Percentiles rank a stretch among this genome's conserved stretches.
phyloP scores from a whole-genome alignment of 2,888 invertebrate species.

The Dolichopus griseipennis region DNA sequence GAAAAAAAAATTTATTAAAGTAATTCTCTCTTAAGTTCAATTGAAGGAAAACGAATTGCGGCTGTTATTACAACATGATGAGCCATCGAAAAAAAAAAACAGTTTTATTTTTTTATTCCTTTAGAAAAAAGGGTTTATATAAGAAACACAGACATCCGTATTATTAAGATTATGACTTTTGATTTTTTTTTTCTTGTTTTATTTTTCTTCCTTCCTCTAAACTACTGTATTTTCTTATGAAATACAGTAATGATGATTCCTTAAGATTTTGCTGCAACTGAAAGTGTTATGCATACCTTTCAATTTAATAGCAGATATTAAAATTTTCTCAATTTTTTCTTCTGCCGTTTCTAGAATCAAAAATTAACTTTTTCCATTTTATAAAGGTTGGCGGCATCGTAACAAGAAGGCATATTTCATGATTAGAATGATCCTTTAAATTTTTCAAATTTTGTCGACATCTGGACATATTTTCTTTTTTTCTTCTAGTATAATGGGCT shows the following conservation, averaged over 20 bases:
- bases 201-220: no score
- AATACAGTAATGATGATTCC: background rate
- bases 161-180: no score
- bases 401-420: background rate
- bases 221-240: background rate
- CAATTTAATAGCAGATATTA: background rate
- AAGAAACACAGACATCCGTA: no score
- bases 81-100: background rate
- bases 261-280: background rate
- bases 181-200: no score
- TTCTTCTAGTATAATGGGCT: no score
- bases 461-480: no score
- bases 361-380: background rate
- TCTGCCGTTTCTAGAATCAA: no score
- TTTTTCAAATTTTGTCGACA: no score
- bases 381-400: background rate
- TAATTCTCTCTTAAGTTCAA: background rate
- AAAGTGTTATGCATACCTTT: background rate
- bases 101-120: no score
- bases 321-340: no score
- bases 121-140: no score
- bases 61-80: constrained; percentile 1
- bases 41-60: background rate
- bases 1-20: background rate
- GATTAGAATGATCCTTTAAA: no score